A percentile compares a stretch with the other conserved stretches of the same genome.
Evolutionary conservation across 53 echinoderm and acorn worm species (phyloP).

Genomic region (Astropecten irregularis): DNA sequence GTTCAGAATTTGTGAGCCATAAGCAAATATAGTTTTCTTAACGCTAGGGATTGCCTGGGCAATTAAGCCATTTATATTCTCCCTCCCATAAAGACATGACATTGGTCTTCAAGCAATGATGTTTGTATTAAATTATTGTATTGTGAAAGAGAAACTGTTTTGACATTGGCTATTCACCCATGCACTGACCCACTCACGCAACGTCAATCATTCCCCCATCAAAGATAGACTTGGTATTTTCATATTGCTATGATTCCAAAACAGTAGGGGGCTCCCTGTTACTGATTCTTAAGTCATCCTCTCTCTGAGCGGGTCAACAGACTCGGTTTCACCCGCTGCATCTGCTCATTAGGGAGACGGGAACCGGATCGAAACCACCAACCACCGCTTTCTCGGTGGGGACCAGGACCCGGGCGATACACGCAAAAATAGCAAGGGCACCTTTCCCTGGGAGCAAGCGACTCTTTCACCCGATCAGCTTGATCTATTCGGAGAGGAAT

Average conservation of each 20-base stretch:
- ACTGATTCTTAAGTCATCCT: constrained; percentile 14
- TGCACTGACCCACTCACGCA: no score
- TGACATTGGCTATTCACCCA: no score
- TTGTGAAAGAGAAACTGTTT: no score
- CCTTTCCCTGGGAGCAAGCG: not conserved
- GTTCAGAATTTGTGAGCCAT: no score
- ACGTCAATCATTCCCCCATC: constrained; percentile 14
- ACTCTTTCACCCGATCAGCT: not conserved
- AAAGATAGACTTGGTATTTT: not conserved
- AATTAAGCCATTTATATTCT: no score
- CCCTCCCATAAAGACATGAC: no score
- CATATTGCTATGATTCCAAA: not conserved
- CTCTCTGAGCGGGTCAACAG: no score
- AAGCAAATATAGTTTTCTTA: no score
- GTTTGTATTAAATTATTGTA: no score
- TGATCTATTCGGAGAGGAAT: no score
- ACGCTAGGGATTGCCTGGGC: no score
- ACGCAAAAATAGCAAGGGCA: not conserved
- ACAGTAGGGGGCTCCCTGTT: constrained; percentile 5
- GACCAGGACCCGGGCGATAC: not conserved
- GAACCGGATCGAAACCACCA: not conserved
- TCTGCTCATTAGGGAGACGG: constrained; percentile 44
- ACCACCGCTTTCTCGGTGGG: not conserved
- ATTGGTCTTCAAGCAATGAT: no score
- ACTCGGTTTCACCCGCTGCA: constrained; percentile 11